These are phyloP conservation scores for Pelochelys cantorii DNA, from an alignment of 2,797 vertebrate genomes.

Conservation along the genomic window DNA sequence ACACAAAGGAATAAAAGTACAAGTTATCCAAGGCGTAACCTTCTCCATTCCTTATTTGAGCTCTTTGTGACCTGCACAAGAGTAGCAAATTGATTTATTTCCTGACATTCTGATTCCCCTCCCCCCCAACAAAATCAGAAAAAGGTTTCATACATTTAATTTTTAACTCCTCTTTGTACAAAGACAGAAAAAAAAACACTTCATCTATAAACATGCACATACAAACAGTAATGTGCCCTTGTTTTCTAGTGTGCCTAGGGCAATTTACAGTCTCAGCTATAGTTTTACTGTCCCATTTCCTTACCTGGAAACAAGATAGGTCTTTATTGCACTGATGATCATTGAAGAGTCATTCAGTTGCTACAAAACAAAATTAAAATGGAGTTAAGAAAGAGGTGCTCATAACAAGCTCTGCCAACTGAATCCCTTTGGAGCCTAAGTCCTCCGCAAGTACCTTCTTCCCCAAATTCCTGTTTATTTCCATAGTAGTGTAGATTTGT, in stretches of 20 bases:
- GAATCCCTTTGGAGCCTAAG: background rate
- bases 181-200: background rate
- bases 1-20: background rate
- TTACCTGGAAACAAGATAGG: conserved; percentile 89
- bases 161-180: background rate
- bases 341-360: conserved; percentile 97
- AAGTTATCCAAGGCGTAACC: background rate
- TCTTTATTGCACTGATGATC: conserved; percentile 95
- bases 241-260: background rate
- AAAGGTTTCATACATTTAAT: background rate
- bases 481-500: background rate
- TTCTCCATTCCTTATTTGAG: background rate
- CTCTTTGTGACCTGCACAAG: background rate
- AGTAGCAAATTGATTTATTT: background rate
- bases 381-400: background rate
- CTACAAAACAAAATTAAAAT: conserved; percentile 77
- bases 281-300: background rate
- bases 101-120: background rate
- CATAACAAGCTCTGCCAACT: background rate
- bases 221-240: background rate
- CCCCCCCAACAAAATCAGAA: background rate
- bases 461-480: background rate
- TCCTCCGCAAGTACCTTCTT: background rate
- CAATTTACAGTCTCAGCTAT: background rate
- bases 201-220: background rate